Evolutionary conservation across 1,140 invertebrate genomes (phyloP).

Genomic region (Galendromus occidentalis): DNA sequence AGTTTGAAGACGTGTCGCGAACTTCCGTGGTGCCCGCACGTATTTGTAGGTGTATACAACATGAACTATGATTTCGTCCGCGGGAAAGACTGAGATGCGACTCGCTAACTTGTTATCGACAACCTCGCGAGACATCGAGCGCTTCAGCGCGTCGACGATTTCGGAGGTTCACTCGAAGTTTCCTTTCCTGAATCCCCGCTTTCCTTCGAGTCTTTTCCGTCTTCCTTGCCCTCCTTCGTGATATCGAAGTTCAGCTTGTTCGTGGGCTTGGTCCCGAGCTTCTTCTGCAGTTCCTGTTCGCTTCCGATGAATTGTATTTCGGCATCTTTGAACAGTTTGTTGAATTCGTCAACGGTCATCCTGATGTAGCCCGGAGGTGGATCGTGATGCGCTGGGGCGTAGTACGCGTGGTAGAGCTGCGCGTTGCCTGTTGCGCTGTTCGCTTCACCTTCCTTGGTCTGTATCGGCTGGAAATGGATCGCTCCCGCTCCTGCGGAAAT

Average conservation of each 20-base stretch:
- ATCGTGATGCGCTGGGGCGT: slow-evolving; percentile 19
- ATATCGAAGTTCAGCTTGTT: slow-evolving; percentile 2
- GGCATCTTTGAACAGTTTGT: slow-evolving; percentile 20
- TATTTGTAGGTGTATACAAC: too few relatives aligned
- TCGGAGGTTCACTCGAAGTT: too few relatives aligned
- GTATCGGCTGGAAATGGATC: slow-evolving; percentile 6
- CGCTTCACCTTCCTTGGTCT: background rate
- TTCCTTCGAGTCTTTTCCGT: background rate
- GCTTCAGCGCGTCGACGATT: too few relatives aligned
- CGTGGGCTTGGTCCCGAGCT: background rate
- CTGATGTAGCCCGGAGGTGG: slow-evolving; percentile 20
- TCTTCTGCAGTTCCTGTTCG: slow-evolving; percentile 2
- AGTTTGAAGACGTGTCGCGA: too few relatives aligned
- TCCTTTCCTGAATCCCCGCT: background rate
- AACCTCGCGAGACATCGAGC: too few relatives aligned
- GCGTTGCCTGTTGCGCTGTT: slow-evolving; percentile 8
- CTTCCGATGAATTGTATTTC: slow-evolving; percentile 18
- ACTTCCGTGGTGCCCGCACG: too few relatives aligned
- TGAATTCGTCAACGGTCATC: slow-evolving; percentile 19
- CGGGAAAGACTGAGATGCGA: too few relatives aligned
- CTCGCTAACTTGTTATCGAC: too few relatives aligned
- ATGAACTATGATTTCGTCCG: too few relatives aligned
- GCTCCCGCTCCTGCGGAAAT: slow-evolving; percentile 1
- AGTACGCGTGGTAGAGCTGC: slow-evolving; percentile 20
- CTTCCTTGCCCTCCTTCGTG: background rate